Evolutionary conservation across 2,797 vertebrate genomes (phyloP), one percentile per base, ranked within the genome.

Genomic region (Lithobates pipiens): DNA sequence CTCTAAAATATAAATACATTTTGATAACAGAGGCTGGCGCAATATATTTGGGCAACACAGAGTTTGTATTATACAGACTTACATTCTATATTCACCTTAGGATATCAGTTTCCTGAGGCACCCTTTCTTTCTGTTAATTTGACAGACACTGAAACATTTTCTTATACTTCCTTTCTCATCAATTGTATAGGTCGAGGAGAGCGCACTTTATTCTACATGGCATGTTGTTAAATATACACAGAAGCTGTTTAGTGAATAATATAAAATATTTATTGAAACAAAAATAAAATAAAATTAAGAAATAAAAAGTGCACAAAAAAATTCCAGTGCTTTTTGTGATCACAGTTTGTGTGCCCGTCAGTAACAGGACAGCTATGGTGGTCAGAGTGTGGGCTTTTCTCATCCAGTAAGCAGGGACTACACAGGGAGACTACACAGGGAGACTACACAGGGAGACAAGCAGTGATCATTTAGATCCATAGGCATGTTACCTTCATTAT

Each of bases 181-280:
- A 21, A 7, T n/a, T 2, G 1, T 61, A 23, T 23, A 23, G 21
- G 18, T n/a, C n/a, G 5, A 54, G 16, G 54, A n/a, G 54, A 23
- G 54, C 6, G 7, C 1, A 23, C 21, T 61, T 61, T 23, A 23
- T 61, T 23, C 5, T 23, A 61, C 21, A 23, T 61, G 21, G 23
- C 5, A 54, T 23, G 54, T 3, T 67, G n/a, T 25, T 10, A 67
- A 67, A 67, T 67, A 67, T 29, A 29, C 65, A 18, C 11, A 29
- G 23, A 46, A 71, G 25, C 42, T 7, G 42, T 75, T 42, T 61
- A 54, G n/a, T 61, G 34, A 81, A 61, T 76, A 81, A 61, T 81
- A 81, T 76, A 86, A 81, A 86, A 86, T 86, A 82, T 86, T 86
- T 86, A 86, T 86, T 86, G 32, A 76, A 86, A 76, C 78, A 86